Evolutionary conservation across 1,140 invertebrate genomes (phyloP), one percentile per base, ranked within the genome.

Genomic region (Teleopsis dalmanni): DNA sequence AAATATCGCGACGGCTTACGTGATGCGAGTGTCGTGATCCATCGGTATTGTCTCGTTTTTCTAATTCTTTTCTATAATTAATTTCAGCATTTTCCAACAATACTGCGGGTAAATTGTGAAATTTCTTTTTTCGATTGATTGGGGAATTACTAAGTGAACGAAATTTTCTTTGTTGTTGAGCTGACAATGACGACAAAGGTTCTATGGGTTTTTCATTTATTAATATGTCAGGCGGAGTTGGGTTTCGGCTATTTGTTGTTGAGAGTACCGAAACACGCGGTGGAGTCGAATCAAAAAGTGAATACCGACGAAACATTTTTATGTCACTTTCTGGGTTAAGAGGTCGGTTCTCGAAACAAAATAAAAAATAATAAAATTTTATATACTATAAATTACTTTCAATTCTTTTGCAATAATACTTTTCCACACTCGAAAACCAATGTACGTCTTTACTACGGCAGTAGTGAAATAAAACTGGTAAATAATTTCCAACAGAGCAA

Each of bases 261-360:
- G 51, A 34, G 33, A 47, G 57, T 50, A 65, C 57, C 11, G 59
- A 62, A 41, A 65, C 50, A 41, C 60, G 60, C 48, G 64, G 64
- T n/a, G 63, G 46, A 44, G 64, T 56, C 38, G 58, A 37, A 53
- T 66, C 64, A 41, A 66, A 66, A 34, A 59, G 54, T 36, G 64
- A 66, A 57, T 66, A 66, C 14, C 64, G 64, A 42, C 64, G 64
- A 62, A 66, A 66, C 64, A 66, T 66, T 53, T 4, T 25, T n/a
- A n/a, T n/a, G n/a, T n/a, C n/a, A n/a, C 29, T 31, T 31, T 31
- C n/a, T 9, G 9, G 9, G 29, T 31, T 9, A n/a, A 9, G 29
- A 31, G 29, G 29, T 9, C 8, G 29, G 29, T n/a, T 9, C 29
- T 9, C 29, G 29, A n/a, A n/a, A n/a, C 8, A n/a, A n/a, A n/a